Evolutionary conservation across 2,797 vertebrate genomes (phyloP).

Genomic region (Emydoidea blandingii): DNA sequence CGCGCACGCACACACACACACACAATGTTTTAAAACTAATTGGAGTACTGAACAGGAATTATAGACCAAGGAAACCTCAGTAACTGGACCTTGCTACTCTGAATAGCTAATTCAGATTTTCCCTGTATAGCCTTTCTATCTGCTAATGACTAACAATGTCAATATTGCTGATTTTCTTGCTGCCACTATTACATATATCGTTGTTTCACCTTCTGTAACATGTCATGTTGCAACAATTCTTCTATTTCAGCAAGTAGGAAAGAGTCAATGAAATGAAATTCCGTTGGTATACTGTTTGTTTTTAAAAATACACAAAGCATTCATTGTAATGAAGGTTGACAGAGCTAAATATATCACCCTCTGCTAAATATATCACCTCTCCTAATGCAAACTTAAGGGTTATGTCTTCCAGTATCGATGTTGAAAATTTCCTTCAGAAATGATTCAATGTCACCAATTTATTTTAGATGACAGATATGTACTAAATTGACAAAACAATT

Average conservation of each 20-base stretch:
- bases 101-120: neutral
- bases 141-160: slow-evolving; percentile 38
- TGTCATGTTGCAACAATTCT: neutral
- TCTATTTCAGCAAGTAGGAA: slow-evolving; percentile 36
- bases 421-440: neutral
- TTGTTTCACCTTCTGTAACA: neutral
- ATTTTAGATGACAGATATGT: neutral
- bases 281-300: slow-evolving; percentile 8
- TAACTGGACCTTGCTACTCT: neutral
- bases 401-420: slow-evolving; percentile 9
- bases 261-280: neutral
- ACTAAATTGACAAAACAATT: neutral
- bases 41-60: neutral
- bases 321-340: slow-evolving; percentile 45
- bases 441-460: neutral
- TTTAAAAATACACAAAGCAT: neutral
- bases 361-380: slow-evolving; percentile 39
- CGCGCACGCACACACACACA: too few species aligned
- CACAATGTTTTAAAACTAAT: neutral
- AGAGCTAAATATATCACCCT: slow-evolving; percentile 6
- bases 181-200: neutral
- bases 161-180: neutral
- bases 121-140: neutral
- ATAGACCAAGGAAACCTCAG: neutral
- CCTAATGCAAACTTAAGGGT: slow-evolving; percentile 22